These are phyloP conservation scores for Amblyopsis rosae DNA, from an alignment of 2,113 vertebrate species.

Conservation along the genomic window DNA sequence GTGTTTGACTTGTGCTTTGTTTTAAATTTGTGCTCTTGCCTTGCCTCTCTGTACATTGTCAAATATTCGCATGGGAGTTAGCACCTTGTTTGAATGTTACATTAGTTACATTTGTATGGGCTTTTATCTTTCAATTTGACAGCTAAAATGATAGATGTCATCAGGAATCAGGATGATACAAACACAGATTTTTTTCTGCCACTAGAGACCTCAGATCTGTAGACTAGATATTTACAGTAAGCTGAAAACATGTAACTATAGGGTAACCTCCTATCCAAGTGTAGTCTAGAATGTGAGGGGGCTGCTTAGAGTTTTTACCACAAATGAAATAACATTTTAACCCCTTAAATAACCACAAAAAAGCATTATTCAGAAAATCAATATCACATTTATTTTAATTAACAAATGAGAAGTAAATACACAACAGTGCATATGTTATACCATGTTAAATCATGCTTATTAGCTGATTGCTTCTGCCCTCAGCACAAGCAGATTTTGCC, in stretches of 20 bases:
- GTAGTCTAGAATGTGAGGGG: slow-evolving; percentile 4
- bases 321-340: neutral
- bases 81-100: neutral
- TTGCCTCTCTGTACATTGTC: neutral
- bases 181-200: slow-evolving; percentile 1
- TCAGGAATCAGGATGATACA: neutral
- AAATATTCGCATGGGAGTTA: slow-evolving; percentile 27
- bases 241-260: slow-evolving; percentile 48
- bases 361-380: too few species aligned
- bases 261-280: slow-evolving; percentile 52
- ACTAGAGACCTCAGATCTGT: slow-evolving; percentile 16
- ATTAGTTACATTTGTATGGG: neutral
- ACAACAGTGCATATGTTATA: neutral
- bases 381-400: too few species aligned
- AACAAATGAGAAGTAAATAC: neutral
- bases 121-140: neutral
- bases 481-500: slow-evolving; percentile 88
- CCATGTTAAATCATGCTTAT: neutral
- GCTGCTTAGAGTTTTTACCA: slow-evolving; percentile 1
- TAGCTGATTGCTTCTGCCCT: neutral
- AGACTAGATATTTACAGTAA: slow-evolving; percentile 33
- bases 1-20: neutral
- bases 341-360: neutral
- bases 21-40: slow-evolving; percentile 14
- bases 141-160: neutral